Evolutionary conservation across 92 coral and sea anemone species (phyloP).

Genomic region (Anthopleura xanthogrammica): DNA sequence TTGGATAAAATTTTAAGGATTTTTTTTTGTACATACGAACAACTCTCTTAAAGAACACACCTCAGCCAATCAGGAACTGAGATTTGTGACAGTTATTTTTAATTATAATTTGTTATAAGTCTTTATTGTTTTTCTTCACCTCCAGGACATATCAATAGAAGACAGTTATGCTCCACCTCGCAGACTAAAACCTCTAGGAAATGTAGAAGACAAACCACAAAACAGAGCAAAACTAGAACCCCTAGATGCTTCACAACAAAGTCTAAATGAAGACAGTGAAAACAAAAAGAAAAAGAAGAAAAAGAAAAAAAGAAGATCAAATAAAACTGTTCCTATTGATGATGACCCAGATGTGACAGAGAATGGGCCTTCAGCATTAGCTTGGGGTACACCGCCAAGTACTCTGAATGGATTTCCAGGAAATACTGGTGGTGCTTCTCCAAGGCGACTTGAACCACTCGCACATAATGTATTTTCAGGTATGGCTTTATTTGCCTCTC

Average conservation of each 20-base stretch:
- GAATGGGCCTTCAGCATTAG: constrained; percentile 42
- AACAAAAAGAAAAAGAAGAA: constrained; percentile 75
- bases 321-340: constrained; percentile 69
- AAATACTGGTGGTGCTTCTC: constrained; percentile 30
- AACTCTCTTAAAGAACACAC: no score
- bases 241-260: constrained; percentile 4
- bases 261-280: constrained; percentile 30
- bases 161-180: background rate
- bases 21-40: no score
- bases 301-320: constrained; percentile 55
- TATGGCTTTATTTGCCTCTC: background rate
- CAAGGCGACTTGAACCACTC: constrained; percentile 81
- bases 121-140: background rate
- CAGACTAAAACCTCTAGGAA: background rate
- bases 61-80: no score
- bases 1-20: no score
- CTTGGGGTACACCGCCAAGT: constrained; percentile 77
- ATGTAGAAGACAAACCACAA: background rate
- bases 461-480: constrained; percentile 45
- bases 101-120: background rate
- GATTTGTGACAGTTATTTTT: no score
- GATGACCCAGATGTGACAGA: constrained; percentile 34
- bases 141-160: background rate
- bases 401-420: constrained; percentile 84
- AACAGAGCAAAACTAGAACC: constrained; percentile 32